Evolutionary conservation across 2,888 invertebrate genomes (phyloP), one percentile per base, ranked within the genome.

Genomic region (Drosophila longiperda): DNA sequence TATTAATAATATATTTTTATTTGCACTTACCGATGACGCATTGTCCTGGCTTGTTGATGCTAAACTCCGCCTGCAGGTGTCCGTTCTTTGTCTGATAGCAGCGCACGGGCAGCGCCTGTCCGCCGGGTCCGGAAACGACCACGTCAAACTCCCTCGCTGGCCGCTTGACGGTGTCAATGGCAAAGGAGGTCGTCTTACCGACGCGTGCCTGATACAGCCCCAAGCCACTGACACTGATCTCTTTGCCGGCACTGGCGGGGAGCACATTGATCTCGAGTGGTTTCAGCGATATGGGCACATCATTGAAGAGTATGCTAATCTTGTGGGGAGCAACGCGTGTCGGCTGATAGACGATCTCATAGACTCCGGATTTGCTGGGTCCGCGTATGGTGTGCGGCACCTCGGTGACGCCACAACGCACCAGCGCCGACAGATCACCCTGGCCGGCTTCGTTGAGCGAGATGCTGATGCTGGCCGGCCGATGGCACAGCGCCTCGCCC

Each of bases 1-100:
- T 17, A 38, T 38, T 0, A 17, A 8, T 17, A 38, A 38, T 38
- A 0, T 8, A 38, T 17, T 8, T 17, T 17, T 38, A 9, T 38
- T 40, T 40, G 0, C 3, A 88, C 92, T 92, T 84, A 96, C 96
- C 95, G 82, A 95, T 95, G 53, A 95, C 94, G 83, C 95, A 95
- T 79, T 95, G 95, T 54, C 96, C 96, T 32, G 96, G 95, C 89
- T 96, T 96, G 68, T 96, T 96, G 36, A 97, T 96, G 20, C 96
- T 96, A 93, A 97, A 99, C 93, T 99, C 99, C 0, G 99, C 99
- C 92, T 98, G 96, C 65, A 99, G 94, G 90, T 98, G 96, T 2
- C 99, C 99, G 73, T 99, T 98, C 90, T 99, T 97, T 73, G 99
- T 99, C 92, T 98, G 98, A 92, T 98, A 98, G 91, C 99, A 99